Evolutionary conservation across 2,113 vertebrate species (phyloP).

Genomic region (Sturnus vulgaris): DNA sequence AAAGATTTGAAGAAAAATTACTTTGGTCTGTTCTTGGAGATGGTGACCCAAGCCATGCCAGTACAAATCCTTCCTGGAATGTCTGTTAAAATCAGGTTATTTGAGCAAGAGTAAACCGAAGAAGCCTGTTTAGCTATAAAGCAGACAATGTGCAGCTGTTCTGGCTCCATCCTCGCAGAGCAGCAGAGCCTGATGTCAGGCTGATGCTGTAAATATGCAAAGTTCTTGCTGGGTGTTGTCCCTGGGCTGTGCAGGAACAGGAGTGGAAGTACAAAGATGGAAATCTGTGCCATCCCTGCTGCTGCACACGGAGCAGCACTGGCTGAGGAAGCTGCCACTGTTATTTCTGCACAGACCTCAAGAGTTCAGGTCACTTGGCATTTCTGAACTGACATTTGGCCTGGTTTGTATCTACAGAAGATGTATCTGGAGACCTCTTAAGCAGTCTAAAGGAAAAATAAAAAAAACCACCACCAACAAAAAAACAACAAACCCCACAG

Average conservation of each 20-base stretch:
- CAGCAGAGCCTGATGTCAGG: neutral
- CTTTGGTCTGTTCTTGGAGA: neutral
- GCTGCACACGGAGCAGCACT: neutral
- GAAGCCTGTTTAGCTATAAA: neutral
- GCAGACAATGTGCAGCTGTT: neutral
- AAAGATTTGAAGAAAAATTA: neutral
- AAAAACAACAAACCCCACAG: neutral
- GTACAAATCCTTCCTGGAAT: neutral
- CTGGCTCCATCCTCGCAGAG: neutral
- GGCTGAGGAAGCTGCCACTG: neutral
- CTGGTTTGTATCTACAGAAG: neutral
- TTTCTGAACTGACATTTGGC: neutral
- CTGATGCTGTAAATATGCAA: rapidly evolving
- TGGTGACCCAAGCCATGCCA: neutral
- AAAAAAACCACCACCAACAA: no score
- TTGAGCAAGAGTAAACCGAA: neutral
- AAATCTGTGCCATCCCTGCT: neutral
- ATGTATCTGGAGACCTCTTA: neutral
- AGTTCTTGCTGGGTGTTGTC: neutral
- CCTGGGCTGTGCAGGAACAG: neutral
- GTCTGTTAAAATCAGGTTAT: neutral
- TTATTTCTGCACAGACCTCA: neutral
- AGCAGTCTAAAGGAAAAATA: neutral
- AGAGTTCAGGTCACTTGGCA: neutral
- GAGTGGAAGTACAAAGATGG: rapidly evolving